Conservation (phyloP, 2,797 vertebrate genomes). For the Falco biarmicus region DNA sequence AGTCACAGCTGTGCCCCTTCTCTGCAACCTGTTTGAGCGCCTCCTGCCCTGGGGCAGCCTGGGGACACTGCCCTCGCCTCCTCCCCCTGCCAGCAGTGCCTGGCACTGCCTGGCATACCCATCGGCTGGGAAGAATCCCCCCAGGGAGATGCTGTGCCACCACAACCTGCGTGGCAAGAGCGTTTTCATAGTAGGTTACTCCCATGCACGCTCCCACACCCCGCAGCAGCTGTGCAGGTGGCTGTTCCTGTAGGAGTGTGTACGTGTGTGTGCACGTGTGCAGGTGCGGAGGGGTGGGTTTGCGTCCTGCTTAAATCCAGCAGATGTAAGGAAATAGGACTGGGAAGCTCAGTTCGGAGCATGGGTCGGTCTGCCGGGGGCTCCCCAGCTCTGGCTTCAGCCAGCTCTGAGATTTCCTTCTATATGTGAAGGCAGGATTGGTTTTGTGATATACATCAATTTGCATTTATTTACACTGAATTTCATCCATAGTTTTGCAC, state of each 20-base stretch:
- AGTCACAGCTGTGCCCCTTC: background rate
- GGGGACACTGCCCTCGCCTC: background rate
- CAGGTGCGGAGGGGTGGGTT: background rate
- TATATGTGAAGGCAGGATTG: background rate
- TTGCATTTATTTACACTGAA: background rate
- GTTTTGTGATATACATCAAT: background rate
- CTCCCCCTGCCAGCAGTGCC: background rate
- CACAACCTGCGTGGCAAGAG: accelerated
- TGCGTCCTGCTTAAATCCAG: background rate
- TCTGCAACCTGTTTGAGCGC: background rate
- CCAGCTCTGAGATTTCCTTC: background rate
- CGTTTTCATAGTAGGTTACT: background rate
- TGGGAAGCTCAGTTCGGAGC: background rate
- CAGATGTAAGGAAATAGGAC: background rate
- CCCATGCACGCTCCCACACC: accelerated
- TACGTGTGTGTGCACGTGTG: accelerated
- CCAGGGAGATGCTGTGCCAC: accelerated
- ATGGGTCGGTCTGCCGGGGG: background rate
- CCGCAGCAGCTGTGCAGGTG: accelerated
- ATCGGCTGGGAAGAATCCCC: background rate
- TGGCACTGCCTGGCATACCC: background rate
- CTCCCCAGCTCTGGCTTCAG: background rate
- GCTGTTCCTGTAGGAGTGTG: background rate
- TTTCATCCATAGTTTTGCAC: background rate
- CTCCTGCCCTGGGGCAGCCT: background rate